phyloP scores from a whole-genome alignment of 1,140 invertebrate species.

The Coelopa frigida region DNA sequence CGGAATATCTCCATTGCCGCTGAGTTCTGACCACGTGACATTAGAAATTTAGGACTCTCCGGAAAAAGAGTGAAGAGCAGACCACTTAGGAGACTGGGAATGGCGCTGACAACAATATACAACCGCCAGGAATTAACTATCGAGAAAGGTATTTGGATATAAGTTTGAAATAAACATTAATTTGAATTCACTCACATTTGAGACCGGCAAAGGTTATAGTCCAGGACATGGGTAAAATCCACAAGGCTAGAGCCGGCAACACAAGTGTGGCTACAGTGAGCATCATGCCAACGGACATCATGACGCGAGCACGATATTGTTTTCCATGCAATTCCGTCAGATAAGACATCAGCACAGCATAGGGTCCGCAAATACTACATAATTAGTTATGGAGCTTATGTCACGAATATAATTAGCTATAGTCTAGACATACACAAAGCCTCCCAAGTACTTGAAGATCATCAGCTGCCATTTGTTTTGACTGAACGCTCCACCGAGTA shows the following conservation, averaged over 20 bases:
- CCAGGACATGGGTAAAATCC: slow-evolving; percentile 45
- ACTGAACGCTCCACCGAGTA: slow-evolving; percentile 58
- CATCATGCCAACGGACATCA: slow-evolving; percentile 56
- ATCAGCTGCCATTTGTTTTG: slow-evolving; percentile 63
- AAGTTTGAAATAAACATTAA: too few relatives aligned
- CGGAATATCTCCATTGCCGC: too few relatives aligned
- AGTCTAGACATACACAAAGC: slow-evolving; percentile 67
- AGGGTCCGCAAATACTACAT: slow-evolving; percentile 64
- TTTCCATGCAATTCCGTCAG: slow-evolving; percentile 60
- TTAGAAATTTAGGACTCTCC: too few relatives aligned
- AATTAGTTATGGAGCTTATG: not conserved
- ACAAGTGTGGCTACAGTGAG: slow-evolving; percentile 52
- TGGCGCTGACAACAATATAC: too few relatives aligned
- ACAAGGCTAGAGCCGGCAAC: slow-evolving; percentile 52
- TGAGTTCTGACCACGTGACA: too few relatives aligned
- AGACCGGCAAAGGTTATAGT: slow-evolving; percentile 21
- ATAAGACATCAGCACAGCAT: slow-evolving; percentile 63
- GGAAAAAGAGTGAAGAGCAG: too few relatives aligned
- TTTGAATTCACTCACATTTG: slow-evolving; percentile 24
- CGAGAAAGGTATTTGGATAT: too few relatives aligned
- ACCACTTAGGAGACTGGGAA: too few relatives aligned
- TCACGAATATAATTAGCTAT: not conserved
- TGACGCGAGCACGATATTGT: slow-evolving; percentile 54
- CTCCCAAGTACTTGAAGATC: slow-evolving; percentile 64
- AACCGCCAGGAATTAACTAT: too few relatives aligned